Base-by-base conservation (phyloP, 2,888 invertebrate genomes). In the Callyntrura guangdongensis region DNA sequence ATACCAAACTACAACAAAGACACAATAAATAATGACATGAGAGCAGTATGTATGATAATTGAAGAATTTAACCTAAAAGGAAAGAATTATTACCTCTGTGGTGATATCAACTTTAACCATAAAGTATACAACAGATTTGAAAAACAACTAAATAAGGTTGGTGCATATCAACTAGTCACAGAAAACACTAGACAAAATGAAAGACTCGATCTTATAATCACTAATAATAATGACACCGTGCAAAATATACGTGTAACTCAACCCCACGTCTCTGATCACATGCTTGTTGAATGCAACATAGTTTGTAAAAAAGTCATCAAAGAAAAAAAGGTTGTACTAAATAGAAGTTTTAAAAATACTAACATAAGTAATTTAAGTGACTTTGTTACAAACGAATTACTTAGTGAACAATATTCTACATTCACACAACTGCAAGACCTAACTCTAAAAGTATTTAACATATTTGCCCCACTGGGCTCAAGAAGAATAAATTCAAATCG, bases 141-240 rank as follows among this genome's bases (percentile, higher is more conserved):
- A 20, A 6, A 6, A 6, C 4, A 14, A 0, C 0, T 67, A 22
- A n/a, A n/a, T n/a, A n/a, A n/a, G n/a, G n/a, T n/a, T 20, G 27
- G 17, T 25, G 11, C 56, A 1, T 20, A 2, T 5, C 74, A 86
- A 74, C 47, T 86, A 14, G 56, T 86, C 4, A 20, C 56, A 6
- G 45, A 36, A 59, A 25, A 72, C 0, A 86, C 85, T 0, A 47
- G 85, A 45, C 14, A 45, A 8, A 53, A 72, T 14, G n/a, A 72
- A 36, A 36, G 53, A 11, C 74, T 86, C 0, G 85, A 86, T 12
- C 56, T 59, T 2, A 74, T 86, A 12, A 74, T 86, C 0, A 86
- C 85, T 36, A 86, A 86, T 20, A 8, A 5, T 0, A 0, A 0
- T 0, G 20, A 56, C 0, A 74, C 14, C 9, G 27, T 36, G 14